Evolutionary conservation across 1,140 invertebrate genomes (phyloP), one percentile per base, ranked within the genome.

Genomic region (Drosophila persimilis): DNA sequence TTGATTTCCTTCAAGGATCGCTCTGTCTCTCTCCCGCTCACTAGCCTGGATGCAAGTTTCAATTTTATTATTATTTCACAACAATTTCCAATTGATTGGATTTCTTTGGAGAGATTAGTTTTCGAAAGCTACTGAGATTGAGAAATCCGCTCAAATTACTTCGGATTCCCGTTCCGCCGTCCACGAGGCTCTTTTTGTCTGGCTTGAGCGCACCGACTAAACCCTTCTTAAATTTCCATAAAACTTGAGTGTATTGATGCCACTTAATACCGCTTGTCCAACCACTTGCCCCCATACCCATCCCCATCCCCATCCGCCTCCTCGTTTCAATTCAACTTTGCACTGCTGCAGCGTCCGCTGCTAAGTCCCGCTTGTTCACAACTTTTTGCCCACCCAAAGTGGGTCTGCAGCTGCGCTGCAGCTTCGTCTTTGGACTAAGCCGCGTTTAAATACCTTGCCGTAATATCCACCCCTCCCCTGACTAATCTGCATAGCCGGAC

Each of bases 391-490:
- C 80, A 64, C 81, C 62, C 80, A 80, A 72, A 83, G 73, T 73
- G 80, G 65, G 80, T 56, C 53, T 39, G 53, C 50, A 52, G 17
- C 26, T 51, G 24, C 24, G 52, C 53, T 39, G 53, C 45, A 52
- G 17, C 26, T 45, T 47, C 54, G 48, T 60, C 58, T 45, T 57
- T 48, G 54, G 72, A 26, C 62, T 88, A 88, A 88, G 83, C 77
- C 78, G 77, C 81, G 77, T 81, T 85, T 86, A 86, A 86, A 88
- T 86, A 78, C 74, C 77, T 70, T 52, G 70, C 81, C 81, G 46
- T 88, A 74, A 74, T 81, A 75, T 75, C 41, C 50, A 65, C 50
- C 78, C 24, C 24, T 4, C 24, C 24, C 24, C 24, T 3, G 0
- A 73, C 83, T 86, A 86, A 86, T 86, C 81, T 86, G 81, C 81